These are phyloP conservation scores for Orius insidiosus DNA, from an alignment of 1,140 invertebrate genomes.

Conservation along the genomic window DNA sequence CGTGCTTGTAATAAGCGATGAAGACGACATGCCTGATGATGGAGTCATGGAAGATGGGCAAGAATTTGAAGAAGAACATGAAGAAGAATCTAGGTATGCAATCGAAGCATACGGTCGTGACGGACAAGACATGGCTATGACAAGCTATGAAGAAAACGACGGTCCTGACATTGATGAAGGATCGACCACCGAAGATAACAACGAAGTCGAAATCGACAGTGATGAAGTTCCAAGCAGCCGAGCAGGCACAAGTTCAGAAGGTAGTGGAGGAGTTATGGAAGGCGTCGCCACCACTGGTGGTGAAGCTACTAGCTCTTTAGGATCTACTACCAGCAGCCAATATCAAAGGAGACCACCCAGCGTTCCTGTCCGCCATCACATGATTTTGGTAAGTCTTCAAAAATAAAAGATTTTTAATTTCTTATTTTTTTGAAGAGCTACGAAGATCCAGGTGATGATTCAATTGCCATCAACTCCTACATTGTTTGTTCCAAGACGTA, in stretches of 20 bases:
- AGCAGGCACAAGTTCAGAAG: constrained; percentile 6
- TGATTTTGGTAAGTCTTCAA: constrained; percentile 25
- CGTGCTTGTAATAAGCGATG: constrained; percentile 51
- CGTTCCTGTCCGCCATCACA: constrained; percentile 24
- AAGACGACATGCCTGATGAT: constrained; percentile 37
- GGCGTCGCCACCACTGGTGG: constrained; percentile 11
- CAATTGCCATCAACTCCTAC: constrained; percentile 83
- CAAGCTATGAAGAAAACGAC: constrained; percentile 27
- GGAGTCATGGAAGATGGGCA: constrained; percentile 19
- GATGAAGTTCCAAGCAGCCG: constrained; percentile 6
- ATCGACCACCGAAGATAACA: constrained; percentile 31
- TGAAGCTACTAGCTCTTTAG: constrained; percentile 22
- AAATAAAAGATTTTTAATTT: not conserved
- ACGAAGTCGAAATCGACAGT: constrained; percentile 42
- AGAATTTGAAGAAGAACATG: constrained; percentile 26
- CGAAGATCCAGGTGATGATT: constrained; percentile 65
- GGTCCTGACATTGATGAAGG: constrained; percentile 25
- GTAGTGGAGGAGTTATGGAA: constrained; percentile 18
- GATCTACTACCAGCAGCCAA: constrained; percentile 36
- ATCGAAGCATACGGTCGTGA: constrained; percentile 28
- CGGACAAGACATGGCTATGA: constrained; percentile 30
- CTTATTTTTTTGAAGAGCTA: constrained; percentile 18
- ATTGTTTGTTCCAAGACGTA: constrained; percentile 60
- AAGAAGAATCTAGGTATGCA: constrained; percentile 35
- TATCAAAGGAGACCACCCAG: constrained; percentile 9